Conservation (phyloP, 2,888 invertebrate species). For the Drosophila flavopinicola region DNA sequence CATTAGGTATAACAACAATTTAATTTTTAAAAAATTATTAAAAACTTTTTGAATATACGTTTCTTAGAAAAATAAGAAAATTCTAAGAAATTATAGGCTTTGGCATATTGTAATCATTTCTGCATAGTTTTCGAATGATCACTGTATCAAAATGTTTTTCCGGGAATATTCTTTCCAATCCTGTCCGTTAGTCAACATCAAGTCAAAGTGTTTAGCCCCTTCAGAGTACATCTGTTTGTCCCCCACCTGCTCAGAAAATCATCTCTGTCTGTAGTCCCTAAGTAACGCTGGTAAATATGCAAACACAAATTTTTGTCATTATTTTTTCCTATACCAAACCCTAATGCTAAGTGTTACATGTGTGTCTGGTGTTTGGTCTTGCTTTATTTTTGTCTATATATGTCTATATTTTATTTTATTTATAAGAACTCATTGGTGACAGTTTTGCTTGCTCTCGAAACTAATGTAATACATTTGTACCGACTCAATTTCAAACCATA, state of each 20-base stretch:
- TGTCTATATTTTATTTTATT: conserved; percentile 42
- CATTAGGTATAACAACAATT: too few relatives aligned
- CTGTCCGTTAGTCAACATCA: conserved; percentile 5
- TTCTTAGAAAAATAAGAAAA: too few relatives aligned
- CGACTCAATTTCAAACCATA: conserved; percentile 33
- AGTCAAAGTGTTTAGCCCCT: not conserved
- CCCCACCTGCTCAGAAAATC: conserved; percentile 27
- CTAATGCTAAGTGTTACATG: conserved; percentile 47
- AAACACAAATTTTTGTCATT: conserved; percentile 41
- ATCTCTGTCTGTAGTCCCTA: conserved; percentile 61
- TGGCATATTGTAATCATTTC: too few relatives aligned
- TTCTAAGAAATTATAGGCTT: too few relatives aligned
- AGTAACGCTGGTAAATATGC: conserved; percentile 77
- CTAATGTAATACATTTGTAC: conserved; percentile 52
- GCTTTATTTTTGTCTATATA: conserved; percentile 42
- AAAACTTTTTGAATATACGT: too few relatives aligned
- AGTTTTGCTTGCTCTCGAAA: conserved; percentile 72
- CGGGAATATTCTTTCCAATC: not conserved
- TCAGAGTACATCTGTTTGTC: conserved; percentile 21
- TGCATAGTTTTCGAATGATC: too few relatives aligned
- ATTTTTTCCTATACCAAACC: conserved; percentile 11
- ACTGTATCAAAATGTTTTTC: not conserved
- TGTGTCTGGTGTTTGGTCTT: conserved; percentile 76
- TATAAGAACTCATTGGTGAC: conserved; percentile 69
- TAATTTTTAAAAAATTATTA: too few relatives aligned